Conservation (phyloP, 2,113 vertebrate genomes). For the Mobula birostris region DNA sequence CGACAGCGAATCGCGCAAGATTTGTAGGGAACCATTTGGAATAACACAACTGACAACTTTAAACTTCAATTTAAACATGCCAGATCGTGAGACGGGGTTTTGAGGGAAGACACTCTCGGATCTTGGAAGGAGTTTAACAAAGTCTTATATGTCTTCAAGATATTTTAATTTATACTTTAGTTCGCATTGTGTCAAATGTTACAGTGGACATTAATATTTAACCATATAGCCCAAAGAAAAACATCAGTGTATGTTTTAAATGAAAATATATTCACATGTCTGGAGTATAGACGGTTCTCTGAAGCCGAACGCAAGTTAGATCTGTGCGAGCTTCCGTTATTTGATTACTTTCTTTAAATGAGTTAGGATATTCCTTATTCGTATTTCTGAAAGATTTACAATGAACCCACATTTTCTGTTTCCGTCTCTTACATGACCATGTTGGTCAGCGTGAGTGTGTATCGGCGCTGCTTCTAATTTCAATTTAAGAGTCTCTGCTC, state of each 20-base stretch:
- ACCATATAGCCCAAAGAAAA: conserved; percentile 14
- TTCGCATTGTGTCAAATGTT: not conserved
- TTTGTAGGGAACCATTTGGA: not conserved
- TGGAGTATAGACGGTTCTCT: not conserved
- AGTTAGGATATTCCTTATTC: not conserved
- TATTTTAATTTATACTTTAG: not conserved
- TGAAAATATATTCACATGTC: conserved; percentile 24
- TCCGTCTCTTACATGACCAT: not conserved
- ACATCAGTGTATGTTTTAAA: not conserved
- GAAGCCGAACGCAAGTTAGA: not conserved
- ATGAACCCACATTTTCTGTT: not conserved
- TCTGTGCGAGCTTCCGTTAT: not conserved
- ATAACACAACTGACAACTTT: conserved; percentile 12
- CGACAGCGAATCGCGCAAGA: not conserved
- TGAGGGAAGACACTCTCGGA: not conserved
- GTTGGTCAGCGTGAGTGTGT: not conserved
- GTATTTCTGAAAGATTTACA: not conserved
- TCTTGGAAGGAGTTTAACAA: not conserved
- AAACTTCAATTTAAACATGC: conserved; percentile 1
- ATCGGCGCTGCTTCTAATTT: not conserved
- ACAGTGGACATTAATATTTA: conserved; percentile 23
- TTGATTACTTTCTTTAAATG: not conserved
- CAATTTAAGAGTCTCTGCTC: not conserved
- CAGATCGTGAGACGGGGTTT: conserved; percentile 10
- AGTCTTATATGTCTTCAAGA: not conserved